phyloP scores from a whole-genome alignment of 2,113 vertebrate genomes.

The Diphyllodes magnificus region DNA sequence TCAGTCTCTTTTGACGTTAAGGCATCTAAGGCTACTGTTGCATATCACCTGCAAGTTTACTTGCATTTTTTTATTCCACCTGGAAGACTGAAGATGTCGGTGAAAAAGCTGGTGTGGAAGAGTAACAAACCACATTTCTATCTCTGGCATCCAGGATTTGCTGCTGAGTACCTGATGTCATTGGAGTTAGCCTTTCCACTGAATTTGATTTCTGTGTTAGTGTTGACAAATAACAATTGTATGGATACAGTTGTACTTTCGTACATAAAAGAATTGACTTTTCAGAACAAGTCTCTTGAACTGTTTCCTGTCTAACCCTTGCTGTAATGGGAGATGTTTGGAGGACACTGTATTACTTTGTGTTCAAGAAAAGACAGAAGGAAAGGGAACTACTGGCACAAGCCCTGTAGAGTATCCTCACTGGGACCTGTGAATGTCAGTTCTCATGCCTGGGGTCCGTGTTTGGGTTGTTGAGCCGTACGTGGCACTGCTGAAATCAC shows the following conservation, averaged over 20 bases:
- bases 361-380: background rate
- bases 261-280: background rate
- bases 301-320: background rate
- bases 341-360: background rate
- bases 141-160: background rate
- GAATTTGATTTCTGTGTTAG: background rate
- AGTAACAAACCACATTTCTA: background rate
- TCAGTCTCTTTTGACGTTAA: background rate
- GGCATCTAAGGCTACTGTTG: background rate
- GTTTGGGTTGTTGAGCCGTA: background rate
- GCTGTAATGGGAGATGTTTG: background rate
- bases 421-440: background rate
- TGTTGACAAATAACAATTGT: background rate
- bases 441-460: background rate
- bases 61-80: background rate
- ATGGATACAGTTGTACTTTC: background rate
- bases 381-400: background rate
- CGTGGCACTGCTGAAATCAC: accelerated
- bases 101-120: background rate
- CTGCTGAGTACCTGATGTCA: background rate
- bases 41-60: background rate
- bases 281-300: background rate
- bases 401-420: background rate
- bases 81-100: background rate
- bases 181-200: background rate